Evolutionary conservation across 2,113 vertebrate species (phyloP), one percentile per base, ranked within the genome.

Genomic region (Lanius collurio): DNA sequence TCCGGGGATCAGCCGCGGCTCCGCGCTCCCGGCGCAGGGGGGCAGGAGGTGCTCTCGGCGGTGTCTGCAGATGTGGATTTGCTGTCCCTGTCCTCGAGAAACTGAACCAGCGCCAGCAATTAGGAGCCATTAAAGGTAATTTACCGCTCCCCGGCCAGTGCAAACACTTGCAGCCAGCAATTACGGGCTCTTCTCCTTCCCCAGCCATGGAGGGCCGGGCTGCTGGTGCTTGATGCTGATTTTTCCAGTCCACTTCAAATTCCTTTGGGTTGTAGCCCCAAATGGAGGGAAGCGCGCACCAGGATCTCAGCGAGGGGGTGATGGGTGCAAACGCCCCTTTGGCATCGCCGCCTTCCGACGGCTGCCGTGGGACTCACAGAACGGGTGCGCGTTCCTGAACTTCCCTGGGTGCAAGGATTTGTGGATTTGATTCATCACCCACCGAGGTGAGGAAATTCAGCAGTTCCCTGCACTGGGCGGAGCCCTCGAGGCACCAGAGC

Each of bases 101-200:
- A 68, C 81, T 87, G 96, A 94, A 89, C 39, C 65, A 44, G 53
- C 60, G 92, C 95, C 95, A 97, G 90, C 84, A 96, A 95, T 97
- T 96, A 95, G 74, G 60, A 87, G 82, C 82, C 94, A 94, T 97
- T 94, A 96, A 91, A 87, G 74, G 92, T 65, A 95, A 89, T 97
- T 91, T 95, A 60, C 78, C 64, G 56, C 91, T 93, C 90, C 52
- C 41, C 28, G 90, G 92, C 74, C 96, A 95, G 81, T 68, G 95
- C 87, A 90, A 95, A 87, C 92, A 89, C 82, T 94, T 33, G 90
- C 60, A 94, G 87, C 56, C 92, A 85, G 81, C 33, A 89, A 82
- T 95, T 73, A 41, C 30, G n/a, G 64, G 49, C 81, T 93, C 78
- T 93, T 82, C 90, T 86, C 79, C 53, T 71, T 93, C 27, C 49